phyloP scores from a whole-genome alignment of 2,888 invertebrate genomes.

The Melanostoma mellinum region DNA sequence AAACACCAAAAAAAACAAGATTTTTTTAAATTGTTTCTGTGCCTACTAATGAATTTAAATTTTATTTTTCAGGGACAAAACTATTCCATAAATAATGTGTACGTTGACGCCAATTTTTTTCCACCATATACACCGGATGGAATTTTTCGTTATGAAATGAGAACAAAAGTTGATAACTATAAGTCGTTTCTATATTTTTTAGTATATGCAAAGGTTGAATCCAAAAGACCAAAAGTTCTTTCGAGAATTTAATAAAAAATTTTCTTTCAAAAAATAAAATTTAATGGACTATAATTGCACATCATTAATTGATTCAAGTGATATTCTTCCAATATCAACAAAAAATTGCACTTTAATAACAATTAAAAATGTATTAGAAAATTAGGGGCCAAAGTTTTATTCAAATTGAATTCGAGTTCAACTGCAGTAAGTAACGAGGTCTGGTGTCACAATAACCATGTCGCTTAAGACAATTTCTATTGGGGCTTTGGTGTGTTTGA shows the following conservation, averaged over 20 bases:
- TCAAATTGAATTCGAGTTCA: too few species aligned
- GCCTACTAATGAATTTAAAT: background rate
- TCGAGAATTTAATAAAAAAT: too few species aligned
- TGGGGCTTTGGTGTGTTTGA: background rate
- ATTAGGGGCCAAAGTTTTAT: too few species aligned
- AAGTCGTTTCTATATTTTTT: background rate
- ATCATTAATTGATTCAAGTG: too few species aligned
- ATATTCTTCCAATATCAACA: too few species aligned
- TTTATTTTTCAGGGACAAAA: constrained; percentile 6
- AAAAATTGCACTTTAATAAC: too few species aligned
- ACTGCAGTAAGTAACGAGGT: too few species aligned
- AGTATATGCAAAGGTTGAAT: background rate
- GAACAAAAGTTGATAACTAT: background rate
- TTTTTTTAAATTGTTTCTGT: background rate
- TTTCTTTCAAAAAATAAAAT: too few species aligned
- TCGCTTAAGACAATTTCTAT: too few species aligned
- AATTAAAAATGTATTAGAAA: too few species aligned
- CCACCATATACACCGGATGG: constrained; percentile 16
- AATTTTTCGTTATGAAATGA: background rate
- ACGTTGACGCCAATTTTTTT: background rate
- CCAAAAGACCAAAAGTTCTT: background rate
- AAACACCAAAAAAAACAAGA: too few species aligned
- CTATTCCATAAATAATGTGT: background rate
- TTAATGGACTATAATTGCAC: too few species aligned
- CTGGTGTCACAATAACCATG: background rate